phyloP scores from a whole-genome alignment of 2,888 invertebrate genomes.

The Ormyrus rosae region DNA sequence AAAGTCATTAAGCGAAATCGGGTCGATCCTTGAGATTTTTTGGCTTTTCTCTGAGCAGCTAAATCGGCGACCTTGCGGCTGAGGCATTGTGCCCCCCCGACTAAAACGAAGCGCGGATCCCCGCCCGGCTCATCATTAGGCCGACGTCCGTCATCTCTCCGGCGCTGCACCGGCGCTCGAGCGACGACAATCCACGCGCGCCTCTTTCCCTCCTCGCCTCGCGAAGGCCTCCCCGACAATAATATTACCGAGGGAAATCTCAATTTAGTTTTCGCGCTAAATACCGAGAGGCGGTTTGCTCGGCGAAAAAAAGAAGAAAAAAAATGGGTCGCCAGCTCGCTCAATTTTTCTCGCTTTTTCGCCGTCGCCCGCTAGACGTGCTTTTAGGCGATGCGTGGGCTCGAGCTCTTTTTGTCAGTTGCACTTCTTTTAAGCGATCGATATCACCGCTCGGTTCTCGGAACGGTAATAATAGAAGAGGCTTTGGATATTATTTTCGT shows the following conservation, averaged over 20 bases:
- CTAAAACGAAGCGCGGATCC: background rate
- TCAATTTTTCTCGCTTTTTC: background rate
- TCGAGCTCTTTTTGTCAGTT: too few species aligned
- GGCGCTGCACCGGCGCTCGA: background rate
- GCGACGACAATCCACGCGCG: background rate
- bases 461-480: too few species aligned
- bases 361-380: background rate
- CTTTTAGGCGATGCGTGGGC: too few species aligned
- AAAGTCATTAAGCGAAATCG: slow-evolving; percentile 16
- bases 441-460: too few species aligned
- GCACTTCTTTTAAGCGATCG: too few species aligned
- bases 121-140: slow-evolving; percentile 57
- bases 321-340: slow-evolving; percentile 2
- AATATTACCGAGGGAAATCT: slow-evolving; percentile 27
- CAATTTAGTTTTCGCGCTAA: slow-evolving; percentile 37
- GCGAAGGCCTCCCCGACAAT: slow-evolving; percentile 36
- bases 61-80: slow-evolving; percentile 18
- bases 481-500: too few species aligned
- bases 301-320: background rate
- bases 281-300: slow-evolving; percentile 1
- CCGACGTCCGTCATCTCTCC: slow-evolving; percentile 58
- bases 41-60: background rate
- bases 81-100: background rate
- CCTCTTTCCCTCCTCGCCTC: background rate
- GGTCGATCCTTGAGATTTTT: slow-evolving; percentile 24